Evolutionary conservation across 37 sponge, comb jelly and placozoan species (phyloP).

Genomic region (Ianthella basta): DNA sequence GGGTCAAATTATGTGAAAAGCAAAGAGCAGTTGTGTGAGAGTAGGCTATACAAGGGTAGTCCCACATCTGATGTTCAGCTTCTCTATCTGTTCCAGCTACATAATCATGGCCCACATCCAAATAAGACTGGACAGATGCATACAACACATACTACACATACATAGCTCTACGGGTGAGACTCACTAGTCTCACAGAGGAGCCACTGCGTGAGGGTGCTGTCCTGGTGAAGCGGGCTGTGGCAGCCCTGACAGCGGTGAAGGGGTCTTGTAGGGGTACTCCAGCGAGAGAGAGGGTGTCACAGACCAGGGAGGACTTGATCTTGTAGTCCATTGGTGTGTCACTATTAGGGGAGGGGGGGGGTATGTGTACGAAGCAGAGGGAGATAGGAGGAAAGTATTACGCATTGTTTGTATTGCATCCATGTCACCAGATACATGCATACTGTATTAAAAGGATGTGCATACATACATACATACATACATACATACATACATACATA

Average conservation of each 20-base stretch:
- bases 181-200: not conserved
- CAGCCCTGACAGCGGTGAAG: not conserved
- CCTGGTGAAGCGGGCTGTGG: not conserved
- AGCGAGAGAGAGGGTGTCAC: constrained; percentile 45
- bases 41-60: too few relatives aligned
- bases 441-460: too few relatives aligned
- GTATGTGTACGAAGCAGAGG: too few relatives aligned
- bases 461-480: not conserved
- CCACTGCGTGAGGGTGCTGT: not conserved
- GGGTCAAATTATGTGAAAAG: too few relatives aligned
- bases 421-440: too few relatives aligned
- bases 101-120: constrained; percentile 8
- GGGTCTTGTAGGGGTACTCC: constrained; percentile 23
- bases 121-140: not conserved
- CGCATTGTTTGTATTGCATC: too few relatives aligned
- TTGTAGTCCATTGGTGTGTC: constrained; percentile 71
- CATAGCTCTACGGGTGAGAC: not conserved
- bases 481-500: not conserved
- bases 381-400: too few relatives aligned
- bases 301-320: constrained; percentile 73
- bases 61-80: too few relatives aligned
- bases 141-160: not conserved
- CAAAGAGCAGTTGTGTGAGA: too few relatives aligned
- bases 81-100: too few relatives aligned
- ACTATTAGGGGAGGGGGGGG: constrained; percentile 21